These are phyloP conservation scores for Microtus ochrogaster DNA, from an alignment of 2,113 vertebrate species.

Conservation along the genomic window DNA sequence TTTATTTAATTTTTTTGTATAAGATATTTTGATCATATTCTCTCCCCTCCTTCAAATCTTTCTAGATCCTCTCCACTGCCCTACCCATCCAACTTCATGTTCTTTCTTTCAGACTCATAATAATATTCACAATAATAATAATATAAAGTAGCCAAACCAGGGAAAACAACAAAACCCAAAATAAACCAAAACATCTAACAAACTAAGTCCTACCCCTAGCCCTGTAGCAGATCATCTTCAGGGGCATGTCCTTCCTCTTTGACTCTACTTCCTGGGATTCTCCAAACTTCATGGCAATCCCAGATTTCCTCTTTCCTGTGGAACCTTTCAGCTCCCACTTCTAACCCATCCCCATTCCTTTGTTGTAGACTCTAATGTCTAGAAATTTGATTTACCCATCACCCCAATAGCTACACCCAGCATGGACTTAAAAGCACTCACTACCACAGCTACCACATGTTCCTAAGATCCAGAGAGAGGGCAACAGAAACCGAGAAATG, in stretches of 20 bases:
- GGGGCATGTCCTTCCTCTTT: background rate
- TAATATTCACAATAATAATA: background rate
- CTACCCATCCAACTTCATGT: background rate
- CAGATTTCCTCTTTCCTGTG: background rate
- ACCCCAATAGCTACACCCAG: background rate
- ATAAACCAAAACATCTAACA: background rate
- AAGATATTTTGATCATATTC: background rate
- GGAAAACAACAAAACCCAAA: background rate
- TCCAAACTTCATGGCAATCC: background rate
- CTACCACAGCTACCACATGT: background rate
- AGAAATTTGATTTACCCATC: background rate
- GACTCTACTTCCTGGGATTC: background rate
- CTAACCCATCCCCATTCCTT: background rate
- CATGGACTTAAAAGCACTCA: no score
- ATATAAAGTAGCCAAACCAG: background rate
- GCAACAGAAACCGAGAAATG: background rate
- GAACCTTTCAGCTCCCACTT: background rate
- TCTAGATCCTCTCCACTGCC: background rate
- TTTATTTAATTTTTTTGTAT: background rate
- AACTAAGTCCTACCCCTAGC: background rate
- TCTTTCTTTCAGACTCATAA: background rate
- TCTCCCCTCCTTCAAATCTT: background rate
- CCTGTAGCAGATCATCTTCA: background rate
- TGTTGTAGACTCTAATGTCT: background rate
- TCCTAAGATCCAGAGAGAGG: background rate